A percentile compares a stretch with the other conserved stretches of the same genome.
Evolutionary conservation across 1,140 invertebrate genomes (phyloP).

Genomic region (Eumeta japonica): DNA sequence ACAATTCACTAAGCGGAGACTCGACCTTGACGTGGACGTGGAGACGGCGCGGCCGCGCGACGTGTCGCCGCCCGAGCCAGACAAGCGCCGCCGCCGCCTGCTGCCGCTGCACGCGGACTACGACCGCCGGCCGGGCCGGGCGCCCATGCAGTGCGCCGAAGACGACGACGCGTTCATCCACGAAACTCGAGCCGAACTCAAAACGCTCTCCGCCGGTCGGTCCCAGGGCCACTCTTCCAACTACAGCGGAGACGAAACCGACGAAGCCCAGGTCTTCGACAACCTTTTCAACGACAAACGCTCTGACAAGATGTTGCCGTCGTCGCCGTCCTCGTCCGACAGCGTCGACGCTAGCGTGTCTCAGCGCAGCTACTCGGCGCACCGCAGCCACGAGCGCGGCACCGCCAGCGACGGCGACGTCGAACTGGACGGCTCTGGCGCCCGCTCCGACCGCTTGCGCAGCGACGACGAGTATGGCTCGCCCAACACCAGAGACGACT

Average conservation of each 20-base stretch:
- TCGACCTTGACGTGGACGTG: conserved; percentile 53
- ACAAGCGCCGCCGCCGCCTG: neutral
- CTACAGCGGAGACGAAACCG: conserved; percentile 67
- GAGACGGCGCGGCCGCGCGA: conserved; percentile 21
- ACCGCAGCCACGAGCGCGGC: conserved; percentile 24
- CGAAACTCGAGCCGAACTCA: conserved; percentile 82
- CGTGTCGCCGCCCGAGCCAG: neutral
- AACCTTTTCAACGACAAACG: conserved; percentile 84
- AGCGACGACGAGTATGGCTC: conserved; percentile 41
- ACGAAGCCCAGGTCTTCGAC: conserved; percentile 77
- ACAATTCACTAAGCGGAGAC: conserved; percentile 52
- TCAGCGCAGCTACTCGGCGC: conserved; percentile 60
- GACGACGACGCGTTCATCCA: conserved; percentile 80
- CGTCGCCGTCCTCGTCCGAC: conserved; percentile 61
- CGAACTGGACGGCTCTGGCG: conserved; percentile 26
- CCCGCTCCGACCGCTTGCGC: conserved; percentile 42
- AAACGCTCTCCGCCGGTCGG: conserved; percentile 74
- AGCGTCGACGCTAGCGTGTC: conserved; percentile 63
- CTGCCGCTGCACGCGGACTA: too few relatives aligned
- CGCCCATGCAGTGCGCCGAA: conserved; percentile 37
- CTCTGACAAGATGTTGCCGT: conserved; percentile 64
- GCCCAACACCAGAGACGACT: conserved; percentile 37
- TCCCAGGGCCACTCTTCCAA: conserved; percentile 63
- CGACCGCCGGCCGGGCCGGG: conserved; percentile 25
- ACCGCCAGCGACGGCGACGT: conserved; percentile 25